Percentiles rank a stretch among this genome's conserved stretches.
Conservation (phyloP, 2,797 vertebrate genomes). For the Chelmon rostratus region DNA sequence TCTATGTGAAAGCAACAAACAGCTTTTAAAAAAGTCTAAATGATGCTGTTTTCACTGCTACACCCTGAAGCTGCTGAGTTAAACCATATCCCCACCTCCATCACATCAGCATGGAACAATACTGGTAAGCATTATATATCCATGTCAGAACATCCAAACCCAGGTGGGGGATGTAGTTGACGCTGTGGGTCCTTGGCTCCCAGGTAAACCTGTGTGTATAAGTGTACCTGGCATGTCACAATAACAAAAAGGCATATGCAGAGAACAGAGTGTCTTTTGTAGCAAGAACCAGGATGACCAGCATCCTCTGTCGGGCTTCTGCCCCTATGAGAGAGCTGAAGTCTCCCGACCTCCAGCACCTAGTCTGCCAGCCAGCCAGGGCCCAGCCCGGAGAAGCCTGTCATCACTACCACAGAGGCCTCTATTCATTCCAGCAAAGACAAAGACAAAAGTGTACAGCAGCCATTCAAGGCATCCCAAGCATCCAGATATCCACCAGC, state of each 20-base stretch:
- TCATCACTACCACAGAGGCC: constrained; percentile 86
- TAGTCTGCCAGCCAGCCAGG: constrained; percentile 73
- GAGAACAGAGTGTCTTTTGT: constrained; percentile 83
- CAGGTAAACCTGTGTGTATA: constrained; percentile 40
- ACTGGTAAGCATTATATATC: background rate
- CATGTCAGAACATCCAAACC: constrained; percentile 45
- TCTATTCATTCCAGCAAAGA: constrained; percentile 85
- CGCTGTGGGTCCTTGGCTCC: constrained; percentile 17
- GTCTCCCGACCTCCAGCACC: constrained; percentile 72
- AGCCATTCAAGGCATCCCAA: constrained; percentile 84
- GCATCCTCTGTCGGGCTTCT: constrained; percentile 68
- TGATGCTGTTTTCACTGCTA: background rate
- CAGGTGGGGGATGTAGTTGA: constrained; percentile 17
- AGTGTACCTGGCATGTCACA: constrained; percentile 68
- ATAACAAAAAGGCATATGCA: constrained; percentile 56
- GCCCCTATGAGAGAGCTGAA: constrained; percentile 65
- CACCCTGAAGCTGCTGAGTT: background rate
- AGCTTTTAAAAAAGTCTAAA: background rate
- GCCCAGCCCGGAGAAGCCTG: constrained; percentile 76
- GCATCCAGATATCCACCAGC: constrained; percentile 85
- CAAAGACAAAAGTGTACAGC: constrained; percentile 86
- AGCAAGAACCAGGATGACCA: constrained; percentile 61
- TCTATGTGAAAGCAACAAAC: too few species aligned
- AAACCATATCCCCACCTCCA: background rate
- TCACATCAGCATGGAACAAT: background rate